phyloP scores from a whole-genome alignment of 1,140 invertebrate species.

The Vanessa atalanta region DNA sequence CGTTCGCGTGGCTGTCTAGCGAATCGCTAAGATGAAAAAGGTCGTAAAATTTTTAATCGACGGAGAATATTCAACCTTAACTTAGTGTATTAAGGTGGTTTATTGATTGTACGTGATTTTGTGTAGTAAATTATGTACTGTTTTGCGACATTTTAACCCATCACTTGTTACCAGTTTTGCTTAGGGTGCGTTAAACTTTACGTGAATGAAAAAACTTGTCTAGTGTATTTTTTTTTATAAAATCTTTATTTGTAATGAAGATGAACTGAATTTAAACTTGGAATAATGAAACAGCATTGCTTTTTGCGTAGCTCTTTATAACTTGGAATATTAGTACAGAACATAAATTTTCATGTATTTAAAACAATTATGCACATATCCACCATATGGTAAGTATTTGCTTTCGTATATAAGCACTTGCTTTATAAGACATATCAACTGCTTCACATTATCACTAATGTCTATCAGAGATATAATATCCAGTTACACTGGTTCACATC shows the following conservation, averaged over 20 bases:
- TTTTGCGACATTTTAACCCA: conserved; percentile 42
- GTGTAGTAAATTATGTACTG: conserved; percentile 42
- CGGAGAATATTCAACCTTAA: conserved; percentile 28
- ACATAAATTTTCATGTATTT: neutral
- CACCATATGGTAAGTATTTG: too few species aligned
- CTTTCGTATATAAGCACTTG: too few species aligned
- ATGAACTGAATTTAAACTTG: conserved; percentile 21
- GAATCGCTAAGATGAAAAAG: conserved; percentile 15
- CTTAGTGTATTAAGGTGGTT: conserved; percentile 18
- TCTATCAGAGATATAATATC: too few species aligned
- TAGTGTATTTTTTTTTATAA: conserved; percentile 31
- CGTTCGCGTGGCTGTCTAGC: conserved; percentile 35
- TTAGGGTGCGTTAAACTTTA: conserved; percentile 49
- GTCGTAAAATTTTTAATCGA: conserved; percentile 14
- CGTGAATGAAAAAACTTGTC: conserved; percentile 37
- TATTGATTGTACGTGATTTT: conserved; percentile 16
- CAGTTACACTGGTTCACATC: too few species aligned
- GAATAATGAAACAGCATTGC: neutral
- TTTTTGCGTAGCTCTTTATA: neutral
- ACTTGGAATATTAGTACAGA: neutral
- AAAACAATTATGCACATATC: too few species aligned
- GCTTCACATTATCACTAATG: too few species aligned
- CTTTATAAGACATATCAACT: too few species aligned
- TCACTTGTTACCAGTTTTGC: conserved; percentile 48
- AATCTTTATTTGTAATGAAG: conserved; percentile 29